Evolutionary conservation across 2,888 invertebrate species (phyloP), one percentile per base, ranked within the genome.

Genomic region (Cremastinae sp.): DNA sequence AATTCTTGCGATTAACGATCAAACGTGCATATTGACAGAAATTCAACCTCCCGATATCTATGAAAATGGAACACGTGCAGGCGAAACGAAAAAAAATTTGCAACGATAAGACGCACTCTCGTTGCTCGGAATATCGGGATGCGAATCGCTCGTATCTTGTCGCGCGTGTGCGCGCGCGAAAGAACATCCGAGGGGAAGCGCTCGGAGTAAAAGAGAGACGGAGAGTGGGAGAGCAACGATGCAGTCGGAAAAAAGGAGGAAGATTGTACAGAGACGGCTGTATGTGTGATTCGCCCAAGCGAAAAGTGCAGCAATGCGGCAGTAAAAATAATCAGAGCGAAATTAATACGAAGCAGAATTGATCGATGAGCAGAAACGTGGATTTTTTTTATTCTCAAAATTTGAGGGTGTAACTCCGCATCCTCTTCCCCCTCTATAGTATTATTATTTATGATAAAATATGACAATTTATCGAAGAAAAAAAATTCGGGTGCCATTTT

Each of bases 301-400:
- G 39, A 59, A 53, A 55, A 53, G 58, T 45, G 65, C 51, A 66
- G 37, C 58, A 51, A 64, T 64, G 62, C 62, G 56, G 43, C 56
- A 59, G 62, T 37, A 12, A 51, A 75, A 71, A 72, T 75, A 71
- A 75, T 72, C 71, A 51, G 49, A 51, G 68, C 64, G 68, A 68
- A 68, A 76, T 76, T 72, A 64, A 76, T 53, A 37, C 66, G 64
- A 10, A 59, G 35, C 35, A 41, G 47, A 58, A 58, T 37, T 39
- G 68, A 69, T 69, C 39, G 68, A 69, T 37, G 41, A 35, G n/a
- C 14, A 47, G 12, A 66, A 58, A 45, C 41, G 41, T 2, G 14
- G 39, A 61, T 35, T 7, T 58, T 39, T 7, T 1, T 22, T 28
- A 35, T 56, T 9, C 3, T 18, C 5, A 9, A 12, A 9, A 12